Percentiles rank a stretch among this genome's conserved stretches.
Evolutionary conservation across 1,140 invertebrate genomes (phyloP).

Genomic region (Brachionus koreanus): DNA sequence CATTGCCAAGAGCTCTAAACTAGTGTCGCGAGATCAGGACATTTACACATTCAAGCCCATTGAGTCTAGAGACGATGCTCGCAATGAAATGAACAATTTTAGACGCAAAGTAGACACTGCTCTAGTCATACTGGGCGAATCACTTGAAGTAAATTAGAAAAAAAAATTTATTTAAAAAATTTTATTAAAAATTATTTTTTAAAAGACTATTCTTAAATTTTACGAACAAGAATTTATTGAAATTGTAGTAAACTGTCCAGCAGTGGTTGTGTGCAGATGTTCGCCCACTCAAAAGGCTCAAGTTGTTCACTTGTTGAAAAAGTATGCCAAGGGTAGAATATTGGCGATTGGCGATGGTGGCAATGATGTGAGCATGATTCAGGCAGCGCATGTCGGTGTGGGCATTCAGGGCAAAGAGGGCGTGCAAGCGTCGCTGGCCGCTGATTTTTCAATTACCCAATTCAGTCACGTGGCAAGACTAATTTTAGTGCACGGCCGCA

Average conservation of each 20-base stretch:
- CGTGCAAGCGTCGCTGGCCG: constrained; percentile 89
- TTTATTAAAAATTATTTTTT: not conserved
- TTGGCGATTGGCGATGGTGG: constrained; percentile 62
- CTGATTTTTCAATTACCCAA: constrained; percentile 94
- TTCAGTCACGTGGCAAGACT: constrained; percentile 79
- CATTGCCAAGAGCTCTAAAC: constrained; percentile 87
- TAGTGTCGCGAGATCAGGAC: constrained; percentile 73
- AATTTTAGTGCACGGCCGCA: constrained; percentile 86
- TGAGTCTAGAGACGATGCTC: constrained; percentile 75
- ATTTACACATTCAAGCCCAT: constrained; percentile 74
- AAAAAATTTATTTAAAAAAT: not conserved
- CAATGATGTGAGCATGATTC: constrained; percentile 68
- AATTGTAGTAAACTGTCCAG: constrained; percentile 78
- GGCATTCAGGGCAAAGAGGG: constrained; percentile 77
- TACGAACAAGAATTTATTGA: constrained; percentile 80
- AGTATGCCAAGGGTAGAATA: constrained; percentile 44
- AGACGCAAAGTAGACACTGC: constrained; percentile 79
- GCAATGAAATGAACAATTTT: constrained; percentile 83
- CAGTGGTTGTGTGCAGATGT: constrained; percentile 88
- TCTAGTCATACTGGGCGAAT: constrained; percentile 85
- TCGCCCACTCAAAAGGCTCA: constrained; percentile 98
- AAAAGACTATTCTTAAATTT: constrained; percentile 6
- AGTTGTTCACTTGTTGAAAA: constrained; percentile 83
- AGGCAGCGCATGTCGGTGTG: constrained; percentile 91
- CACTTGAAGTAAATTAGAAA: constrained; percentile 69